Evolutionary conservation across 2,113 vertebrate genomes (phyloP).

Genomic region (Drymodes brunneopygia): DNA sequence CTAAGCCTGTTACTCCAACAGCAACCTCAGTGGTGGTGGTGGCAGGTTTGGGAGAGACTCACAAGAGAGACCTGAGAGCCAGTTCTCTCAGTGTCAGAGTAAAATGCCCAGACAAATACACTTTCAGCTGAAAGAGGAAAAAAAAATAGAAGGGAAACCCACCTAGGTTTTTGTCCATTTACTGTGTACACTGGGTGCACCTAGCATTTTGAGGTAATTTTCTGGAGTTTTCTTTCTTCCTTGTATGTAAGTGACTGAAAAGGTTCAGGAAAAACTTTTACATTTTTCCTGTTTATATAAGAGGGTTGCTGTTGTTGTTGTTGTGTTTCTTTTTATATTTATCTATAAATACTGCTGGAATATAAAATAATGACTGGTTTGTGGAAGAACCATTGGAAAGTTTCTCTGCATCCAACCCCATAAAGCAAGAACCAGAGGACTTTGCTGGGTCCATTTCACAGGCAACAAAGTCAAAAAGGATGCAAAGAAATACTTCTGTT

Average conservation of each 20-base stretch:
- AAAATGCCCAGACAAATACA: neutral
- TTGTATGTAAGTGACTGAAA: neutral
- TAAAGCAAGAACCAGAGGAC: neutral
- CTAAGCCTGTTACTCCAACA: neutral
- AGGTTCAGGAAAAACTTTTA: constrained; percentile 38
- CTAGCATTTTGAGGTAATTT: neutral
- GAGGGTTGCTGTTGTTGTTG: neutral
- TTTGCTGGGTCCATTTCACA: neutral
- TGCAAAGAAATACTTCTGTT: constrained; percentile 47
- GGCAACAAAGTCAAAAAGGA: constrained; percentile 41
- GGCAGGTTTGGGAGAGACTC: neutral
- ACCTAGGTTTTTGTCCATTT: neutral
- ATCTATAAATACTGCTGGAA: neutral
- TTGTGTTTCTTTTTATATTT: neutral
- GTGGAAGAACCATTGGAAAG: neutral
- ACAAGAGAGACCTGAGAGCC: neutral
- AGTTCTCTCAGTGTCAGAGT: neutral
- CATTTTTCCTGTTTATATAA: constrained; percentile 21
- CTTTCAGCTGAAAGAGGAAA: neutral
- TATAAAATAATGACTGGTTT: constrained; percentile 25
- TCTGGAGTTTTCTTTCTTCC: neutral
- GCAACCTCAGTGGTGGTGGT: neutral
- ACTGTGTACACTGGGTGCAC: neutral
- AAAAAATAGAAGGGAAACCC: neutral
- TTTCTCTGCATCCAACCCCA: neutral